Evolutionary conservation across 2,888 invertebrate species (phyloP).

Genomic region (Stenolophus ochropezus): DNA sequence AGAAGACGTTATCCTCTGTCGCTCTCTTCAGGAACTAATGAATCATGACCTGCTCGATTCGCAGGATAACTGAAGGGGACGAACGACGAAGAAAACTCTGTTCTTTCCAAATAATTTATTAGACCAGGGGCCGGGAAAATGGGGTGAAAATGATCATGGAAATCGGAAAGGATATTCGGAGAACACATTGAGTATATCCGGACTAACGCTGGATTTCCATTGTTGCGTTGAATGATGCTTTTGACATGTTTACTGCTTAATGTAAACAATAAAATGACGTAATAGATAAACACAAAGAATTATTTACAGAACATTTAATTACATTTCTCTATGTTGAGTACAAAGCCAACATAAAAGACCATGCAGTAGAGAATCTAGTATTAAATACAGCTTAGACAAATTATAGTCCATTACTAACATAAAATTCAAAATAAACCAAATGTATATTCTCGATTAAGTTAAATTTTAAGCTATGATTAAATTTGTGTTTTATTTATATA

Average conservation of each 20-base stretch:
- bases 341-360: no score
- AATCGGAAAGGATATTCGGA: constrained; percentile 41
- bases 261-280: neutral
- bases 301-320: no score
- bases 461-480: no score
- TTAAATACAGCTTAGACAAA: no score
- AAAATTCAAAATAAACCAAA: no score
- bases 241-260: neutral
- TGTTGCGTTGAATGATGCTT: neutral
- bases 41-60: constrained; percentile 43
- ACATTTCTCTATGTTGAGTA: no score
- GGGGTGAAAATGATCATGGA: constrained; percentile 51
- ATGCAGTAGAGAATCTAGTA: no score
- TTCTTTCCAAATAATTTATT: constrained; percentile 45
- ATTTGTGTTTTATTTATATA: no score
- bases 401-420: no score
- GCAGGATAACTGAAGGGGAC: constrained; percentile 18
- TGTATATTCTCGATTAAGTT: no score
- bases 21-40: constrained; percentile 31
- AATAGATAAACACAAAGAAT: no score
- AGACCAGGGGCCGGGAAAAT: constrained; percentile 17
- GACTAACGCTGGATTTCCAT: neutral
- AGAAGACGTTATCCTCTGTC: constrained; percentile 28
- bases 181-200: constrained; percentile 40
- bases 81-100: constrained; percentile 16